Conservation (phyloP, 1,140 invertebrate genomes). For the Heliconius congener region DNA sequence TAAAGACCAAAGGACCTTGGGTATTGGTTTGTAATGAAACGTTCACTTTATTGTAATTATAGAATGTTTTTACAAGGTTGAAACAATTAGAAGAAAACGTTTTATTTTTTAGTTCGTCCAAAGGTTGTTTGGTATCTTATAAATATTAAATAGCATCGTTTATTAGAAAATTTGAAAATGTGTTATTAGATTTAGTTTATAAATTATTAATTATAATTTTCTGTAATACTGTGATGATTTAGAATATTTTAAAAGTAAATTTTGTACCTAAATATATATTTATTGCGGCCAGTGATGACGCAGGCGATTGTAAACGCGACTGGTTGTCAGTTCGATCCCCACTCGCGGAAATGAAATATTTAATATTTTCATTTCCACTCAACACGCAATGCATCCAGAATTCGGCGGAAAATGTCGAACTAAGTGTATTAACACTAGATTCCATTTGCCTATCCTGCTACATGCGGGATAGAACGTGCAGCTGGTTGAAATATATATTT, state of each 20-base stretch:
- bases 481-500: too few species aligned
- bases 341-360: too few species aligned
- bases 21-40: slow-evolving; percentile 7
- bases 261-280: too few species aligned
- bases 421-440: background rate
- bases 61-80: slow-evolving; percentile 12
- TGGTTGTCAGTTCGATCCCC: too few species aligned
- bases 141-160: slow-evolving; percentile 6
- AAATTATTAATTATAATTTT: too few species aligned
- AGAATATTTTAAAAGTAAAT: too few species aligned
- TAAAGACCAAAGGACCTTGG: background rate
- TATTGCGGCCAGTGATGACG: too few species aligned
- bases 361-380: too few species aligned
- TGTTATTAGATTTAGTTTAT: background rate
- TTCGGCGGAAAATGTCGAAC: background rate
- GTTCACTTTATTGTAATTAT: slow-evolving; percentile 8
- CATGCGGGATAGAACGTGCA: too few species aligned
- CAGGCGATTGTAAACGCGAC: too few species aligned
- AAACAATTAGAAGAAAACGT: slow-evolving; percentile 12
- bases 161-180: background rate
- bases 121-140: background rate
- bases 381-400: background rate
- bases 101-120: background rate
- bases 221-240: too few species aligned
- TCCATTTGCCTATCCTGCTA: background rate